Evolutionary conservation across 2,797 vertebrate species (phyloP), one percentile per base, ranked within the genome.

Genomic region (Calcarius lapponicus): DNA sequence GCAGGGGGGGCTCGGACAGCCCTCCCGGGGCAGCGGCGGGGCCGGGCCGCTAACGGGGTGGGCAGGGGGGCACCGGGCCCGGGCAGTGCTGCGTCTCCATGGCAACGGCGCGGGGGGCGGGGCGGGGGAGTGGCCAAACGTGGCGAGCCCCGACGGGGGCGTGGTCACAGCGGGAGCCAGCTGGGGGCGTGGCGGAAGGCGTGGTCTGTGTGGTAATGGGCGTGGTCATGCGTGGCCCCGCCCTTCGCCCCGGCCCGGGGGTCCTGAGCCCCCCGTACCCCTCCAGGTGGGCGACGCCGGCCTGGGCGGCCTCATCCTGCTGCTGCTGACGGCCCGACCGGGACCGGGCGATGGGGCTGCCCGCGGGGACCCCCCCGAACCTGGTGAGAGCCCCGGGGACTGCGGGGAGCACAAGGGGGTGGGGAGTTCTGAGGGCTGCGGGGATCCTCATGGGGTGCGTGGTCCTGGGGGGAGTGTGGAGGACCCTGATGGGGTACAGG

Each of bases 171-270:
- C 24, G 17, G 42, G 58, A 29, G 42, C 2, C 11, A 2, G 3
- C 0, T 8, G 11, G 16, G 34, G 43, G 43, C 31, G 25, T 2
- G 28, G 5, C 1, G 0, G 8, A 11, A 11, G 54, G 54, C 36
- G 78, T 7, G 43, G 1, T 2, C 21, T 1, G 0, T 0, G 14
- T 0, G 0, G 0, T 1, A 7, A 3, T 40, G 69, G 80, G 69
- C 80, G 42, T 1, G 4, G 42, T 5, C 11, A 2, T 0, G 0
- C 0, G 0, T 57, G 20, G 51, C 50, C n/a, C 12, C 62, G 69
- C 50, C 50, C 48, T 3, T 3, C 18, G 2, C 3, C 31, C 66
- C 6, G 6, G 5, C 0, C 1, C 31, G 3, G 4, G 11, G 17
- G 43, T 80, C 19, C 58, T 51, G 2, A 80, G 58, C 6, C 36